Evolutionary conservation across 2,888 invertebrate species (phyloP).

Genomic region (Drosophila flavopinicola): DNA sequence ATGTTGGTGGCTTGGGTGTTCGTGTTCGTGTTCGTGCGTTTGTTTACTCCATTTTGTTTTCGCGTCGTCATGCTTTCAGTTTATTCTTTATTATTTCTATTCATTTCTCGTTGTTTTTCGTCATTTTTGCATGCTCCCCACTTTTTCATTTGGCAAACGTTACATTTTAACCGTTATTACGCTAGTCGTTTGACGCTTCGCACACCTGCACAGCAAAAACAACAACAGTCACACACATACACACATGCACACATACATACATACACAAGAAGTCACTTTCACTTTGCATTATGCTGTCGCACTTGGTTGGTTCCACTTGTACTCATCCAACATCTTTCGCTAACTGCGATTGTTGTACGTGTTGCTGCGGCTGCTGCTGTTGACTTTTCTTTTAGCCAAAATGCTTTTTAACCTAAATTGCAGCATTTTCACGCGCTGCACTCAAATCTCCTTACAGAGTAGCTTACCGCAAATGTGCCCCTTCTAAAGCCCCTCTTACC

Average conservation of each 20-base stretch:
- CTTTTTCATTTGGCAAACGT: constrained; percentile 47
- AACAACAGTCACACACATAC: constrained; percentile 24
- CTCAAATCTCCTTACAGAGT: constrained; percentile 50
- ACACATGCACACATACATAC: constrained; percentile 50
- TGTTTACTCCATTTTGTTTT: constrained; percentile 3
- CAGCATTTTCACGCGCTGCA: constrained; percentile 52
- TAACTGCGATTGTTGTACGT: too few species aligned
- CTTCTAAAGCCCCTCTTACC: too few species aligned
- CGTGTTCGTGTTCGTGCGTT: too few species aligned
- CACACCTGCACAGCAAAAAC: constrained; percentile 23
- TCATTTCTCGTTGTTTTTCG: constrained; percentile 4
- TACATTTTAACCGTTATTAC: constrained; percentile 35
- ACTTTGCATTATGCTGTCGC: constrained; percentile 50
- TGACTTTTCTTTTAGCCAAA: constrained; percentile 53
- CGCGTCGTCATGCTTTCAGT: constrained; percentile 11
- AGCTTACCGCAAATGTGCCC: constrained; percentile 22
- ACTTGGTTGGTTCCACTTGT: constrained; percentile 13
- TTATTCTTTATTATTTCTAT: constrained; percentile 4
- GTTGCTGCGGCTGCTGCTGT: constrained; percentile 3
- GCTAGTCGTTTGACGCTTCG: constrained; percentile 38
- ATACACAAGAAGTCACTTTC: constrained; percentile 71
- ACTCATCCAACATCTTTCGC: too few species aligned
- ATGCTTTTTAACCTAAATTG: constrained; percentile 70
- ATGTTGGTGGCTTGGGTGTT: too few species aligned
- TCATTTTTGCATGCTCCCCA: constrained; percentile 28